These are phyloP conservation scores for Anthophora plumipes DNA, from an alignment of 2,888 invertebrate genomes.

Conservation along the genomic window DNA sequence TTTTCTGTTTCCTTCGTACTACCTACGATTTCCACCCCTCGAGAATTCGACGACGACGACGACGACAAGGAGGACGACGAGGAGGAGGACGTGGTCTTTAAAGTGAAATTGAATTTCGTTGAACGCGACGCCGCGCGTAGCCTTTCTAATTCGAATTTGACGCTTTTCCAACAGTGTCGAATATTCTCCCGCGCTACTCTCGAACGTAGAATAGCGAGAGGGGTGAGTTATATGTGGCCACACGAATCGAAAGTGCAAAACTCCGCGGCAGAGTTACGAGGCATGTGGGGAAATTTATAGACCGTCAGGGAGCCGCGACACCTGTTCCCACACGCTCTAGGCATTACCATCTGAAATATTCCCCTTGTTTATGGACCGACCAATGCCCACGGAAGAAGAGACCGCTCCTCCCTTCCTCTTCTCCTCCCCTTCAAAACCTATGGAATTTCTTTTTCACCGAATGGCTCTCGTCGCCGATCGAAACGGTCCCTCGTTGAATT, in stretches of 20 bases:
- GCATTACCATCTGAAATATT: constrained; percentile 39
- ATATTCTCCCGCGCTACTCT: too few species aligned
- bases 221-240: too few species aligned
- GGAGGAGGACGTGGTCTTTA: constrained; percentile 46
- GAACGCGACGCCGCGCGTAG: constrained; percentile 24
- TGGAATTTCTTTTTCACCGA: neutral
- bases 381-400: neutral
- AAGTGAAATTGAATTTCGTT: constrained; percentile 69
- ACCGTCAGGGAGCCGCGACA: constrained; percentile 61
- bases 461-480: neutral
- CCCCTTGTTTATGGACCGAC: constrained; percentile 46
- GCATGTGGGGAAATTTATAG: constrained; percentile 63
- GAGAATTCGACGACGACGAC: neutral
- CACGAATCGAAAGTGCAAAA: constrained; percentile 61
- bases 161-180: constrained; percentile 32
- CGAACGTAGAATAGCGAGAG: too few species aligned
- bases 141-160: constrained; percentile 70
- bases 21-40: neutral
- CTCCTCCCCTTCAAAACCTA: neutral
- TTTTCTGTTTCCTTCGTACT: constrained; percentile 36
- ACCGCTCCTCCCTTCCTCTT: too few species aligned
- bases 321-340: constrained; percentile 57
- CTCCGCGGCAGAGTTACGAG: constrained; percentile 62
- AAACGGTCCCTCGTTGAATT: constrained; percentile 20
- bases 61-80: neutral